Percentiles rank a stretch among this genome's conserved stretches.
Evolutionary conservation across 2,113 vertebrate genomes (phyloP).

Genomic region (Microtus montanus): DNA sequence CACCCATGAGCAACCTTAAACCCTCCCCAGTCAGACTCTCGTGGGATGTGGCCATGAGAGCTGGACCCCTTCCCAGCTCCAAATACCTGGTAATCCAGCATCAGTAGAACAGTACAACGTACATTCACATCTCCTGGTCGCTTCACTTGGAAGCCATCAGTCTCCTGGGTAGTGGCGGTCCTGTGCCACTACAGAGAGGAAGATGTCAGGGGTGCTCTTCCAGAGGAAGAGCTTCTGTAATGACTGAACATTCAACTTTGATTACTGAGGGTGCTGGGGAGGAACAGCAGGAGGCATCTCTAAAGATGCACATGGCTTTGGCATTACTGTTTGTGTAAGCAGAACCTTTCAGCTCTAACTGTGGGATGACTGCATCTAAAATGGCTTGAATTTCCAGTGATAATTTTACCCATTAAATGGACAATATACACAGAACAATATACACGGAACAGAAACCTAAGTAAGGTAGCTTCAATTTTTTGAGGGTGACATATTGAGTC

Average conservation of each 20-base stretch:
- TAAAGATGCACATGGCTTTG: not conserved
- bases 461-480: not conserved
- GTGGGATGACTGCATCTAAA: not conserved
- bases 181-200: constrained; percentile 94
- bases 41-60: not conserved
- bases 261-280: constrained; percentile 67
- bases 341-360: constrained; percentile 46
- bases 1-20: constrained; percentile 9
- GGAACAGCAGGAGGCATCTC: constrained; percentile 38
- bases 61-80: not conserved
- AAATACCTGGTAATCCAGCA: constrained; percentile 98
- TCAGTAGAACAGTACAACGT: constrained; percentile 98
- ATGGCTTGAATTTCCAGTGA: constrained; percentile 26
- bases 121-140: constrained; percentile 97
- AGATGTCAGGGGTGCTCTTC: constrained; percentile 72
- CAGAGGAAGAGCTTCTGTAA: constrained; percentile 78
- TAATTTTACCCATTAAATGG: constrained; percentile 44
- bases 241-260: constrained; percentile 64
- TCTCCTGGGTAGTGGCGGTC: constrained; percentile 99
- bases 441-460: not conserved
- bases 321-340: constrained; percentile 8
- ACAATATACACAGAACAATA: not conserved
- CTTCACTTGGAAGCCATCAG: constrained; percentile 99
- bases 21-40: not conserved
- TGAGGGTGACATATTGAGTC: not conserved